Conservation (phyloP, 2,113 vertebrate species). For the Megaceryle maxima region DNA sequence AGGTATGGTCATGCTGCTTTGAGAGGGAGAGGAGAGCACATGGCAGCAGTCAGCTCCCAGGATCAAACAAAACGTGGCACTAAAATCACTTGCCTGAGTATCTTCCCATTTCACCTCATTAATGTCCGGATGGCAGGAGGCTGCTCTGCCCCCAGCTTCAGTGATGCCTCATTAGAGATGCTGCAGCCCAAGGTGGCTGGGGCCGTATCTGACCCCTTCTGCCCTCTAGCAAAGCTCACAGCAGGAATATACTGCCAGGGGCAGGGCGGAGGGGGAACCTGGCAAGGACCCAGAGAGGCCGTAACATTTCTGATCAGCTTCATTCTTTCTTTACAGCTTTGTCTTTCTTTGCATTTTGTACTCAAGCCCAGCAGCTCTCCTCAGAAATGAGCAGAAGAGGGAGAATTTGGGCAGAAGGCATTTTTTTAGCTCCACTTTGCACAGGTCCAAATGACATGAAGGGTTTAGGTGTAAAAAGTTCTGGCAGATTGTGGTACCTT, state of each 20-base stretch:
- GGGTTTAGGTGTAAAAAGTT: not conserved
- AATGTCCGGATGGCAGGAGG: not conserved
- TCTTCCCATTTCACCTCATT: not conserved
- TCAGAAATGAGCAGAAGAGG: not conserved
- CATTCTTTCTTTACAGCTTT: not conserved
- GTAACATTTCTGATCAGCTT: not conserved
- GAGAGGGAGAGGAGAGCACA: accelerated
- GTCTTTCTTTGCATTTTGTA: accelerated
- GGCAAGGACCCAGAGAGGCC: not conserved
- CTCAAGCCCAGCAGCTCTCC: not conserved
- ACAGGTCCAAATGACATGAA: not conserved
- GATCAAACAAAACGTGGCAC: not conserved
- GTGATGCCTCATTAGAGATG: not conserved
- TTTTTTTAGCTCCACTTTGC: not conserved
- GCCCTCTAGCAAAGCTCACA: not conserved
- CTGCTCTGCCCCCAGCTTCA: not conserved
- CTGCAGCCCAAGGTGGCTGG: accelerated
- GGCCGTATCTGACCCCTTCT: not conserved
- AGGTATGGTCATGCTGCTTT: accelerated
- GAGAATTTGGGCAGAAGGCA: not conserved
- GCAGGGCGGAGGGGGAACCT: not conserved
- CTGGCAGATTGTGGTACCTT: not conserved
- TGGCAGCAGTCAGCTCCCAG: not conserved
- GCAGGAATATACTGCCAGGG: not conserved
- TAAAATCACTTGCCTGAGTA: not conserved